Percentiles rank a stretch among this genome's conserved stretches.
Evolutionary conservation across 35 echinoderm and acorn worm genomes (phyloP).

Genomic region (Amphiura filiformis): DNA sequence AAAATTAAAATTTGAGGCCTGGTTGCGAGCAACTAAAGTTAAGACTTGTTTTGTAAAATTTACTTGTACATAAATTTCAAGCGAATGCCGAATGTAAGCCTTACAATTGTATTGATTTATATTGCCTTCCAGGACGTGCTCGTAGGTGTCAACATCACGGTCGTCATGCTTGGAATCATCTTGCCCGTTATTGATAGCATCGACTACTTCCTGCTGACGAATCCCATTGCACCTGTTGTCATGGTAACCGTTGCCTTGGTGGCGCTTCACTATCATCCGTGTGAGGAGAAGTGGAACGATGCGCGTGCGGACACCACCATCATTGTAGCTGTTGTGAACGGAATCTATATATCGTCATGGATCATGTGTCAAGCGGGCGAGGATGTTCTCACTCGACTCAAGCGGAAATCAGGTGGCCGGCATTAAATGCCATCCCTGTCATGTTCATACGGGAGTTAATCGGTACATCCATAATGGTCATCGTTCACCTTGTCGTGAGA

Average conservation of each 20-base stretch:
- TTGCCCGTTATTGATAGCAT: not conserved
- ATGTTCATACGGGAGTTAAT: not conserved
- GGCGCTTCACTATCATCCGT: not conserved
- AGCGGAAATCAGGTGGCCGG: not conserved
- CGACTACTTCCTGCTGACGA: not conserved
- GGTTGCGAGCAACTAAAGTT: too few relatives aligned
- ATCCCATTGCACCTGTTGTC: not conserved
- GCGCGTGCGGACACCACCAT: not conserved
- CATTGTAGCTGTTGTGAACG: not conserved
- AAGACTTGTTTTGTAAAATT: too few relatives aligned
- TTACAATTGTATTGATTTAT: too few relatives aligned
- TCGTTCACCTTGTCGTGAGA: not conserved
- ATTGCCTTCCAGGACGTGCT: not conserved
- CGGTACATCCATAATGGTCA: not conserved
- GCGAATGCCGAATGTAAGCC: too few relatives aligned
- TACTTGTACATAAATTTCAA: too few relatives aligned
- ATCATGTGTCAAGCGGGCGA: not conserved
- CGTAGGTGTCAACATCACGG: not conserved
- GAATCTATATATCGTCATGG: not conserved
- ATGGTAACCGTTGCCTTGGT: not conserved
- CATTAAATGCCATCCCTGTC: not conserved
- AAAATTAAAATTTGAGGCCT: too few relatives aligned
- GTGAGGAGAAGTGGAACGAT: not conserved
- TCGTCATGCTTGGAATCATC: not conserved
- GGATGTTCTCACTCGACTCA: not conserved